A percentile compares a stretch with the other conserved stretches of the same genome.
Evolutionary conservation across 2,797 vertebrate genomes (phyloP).

Genomic region (Sebastes paucispinis): DNA sequence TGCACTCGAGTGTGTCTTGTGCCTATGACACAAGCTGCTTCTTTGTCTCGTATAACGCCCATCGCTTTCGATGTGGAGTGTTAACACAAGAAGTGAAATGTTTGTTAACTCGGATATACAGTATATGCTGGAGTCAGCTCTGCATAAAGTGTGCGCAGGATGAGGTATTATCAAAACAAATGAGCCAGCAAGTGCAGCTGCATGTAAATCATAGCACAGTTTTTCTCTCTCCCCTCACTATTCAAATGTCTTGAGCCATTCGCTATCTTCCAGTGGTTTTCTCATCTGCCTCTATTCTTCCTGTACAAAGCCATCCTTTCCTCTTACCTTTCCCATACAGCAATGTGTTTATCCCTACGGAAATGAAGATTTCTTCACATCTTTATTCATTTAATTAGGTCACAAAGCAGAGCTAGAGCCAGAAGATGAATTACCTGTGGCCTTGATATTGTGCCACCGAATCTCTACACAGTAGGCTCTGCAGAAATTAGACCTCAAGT

Average conservation of each 20-base stretch:
- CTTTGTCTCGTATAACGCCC: slow-evolving; percentile 49
- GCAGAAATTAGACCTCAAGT: slow-evolving; percentile 64
- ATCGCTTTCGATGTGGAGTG: slow-evolving; percentile 46
- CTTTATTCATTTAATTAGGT: slow-evolving; percentile 83
- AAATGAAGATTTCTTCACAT: slow-evolving; percentile 74
- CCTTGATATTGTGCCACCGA: slow-evolving; percentile 69
- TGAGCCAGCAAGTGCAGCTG: slow-evolving; percentile 71
- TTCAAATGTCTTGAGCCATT: slow-evolving; percentile 67
- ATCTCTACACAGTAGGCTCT: slow-evolving; percentile 58
- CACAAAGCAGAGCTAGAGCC: slow-evolving; percentile 65
- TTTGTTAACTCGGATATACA: slow-evolving; percentile 67
- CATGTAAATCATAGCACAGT: slow-evolving; percentile 63
- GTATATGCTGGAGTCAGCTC: slow-evolving; percentile 57
- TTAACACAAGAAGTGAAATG: slow-evolving; percentile 61
- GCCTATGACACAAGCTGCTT: slow-evolving; percentile 59
- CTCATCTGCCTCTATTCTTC: slow-evolving; percentile 61
- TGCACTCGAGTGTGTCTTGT: slow-evolving; percentile 38
- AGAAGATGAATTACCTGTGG: slow-evolving; percentile 80
- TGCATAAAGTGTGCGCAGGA: slow-evolving; percentile 54
- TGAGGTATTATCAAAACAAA: slow-evolving; percentile 77
- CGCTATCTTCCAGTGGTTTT: slow-evolving; percentile 53
- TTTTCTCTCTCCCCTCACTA: slow-evolving; percentile 26
- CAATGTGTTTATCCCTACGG: slow-evolving; percentile 67
- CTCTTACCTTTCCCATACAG: slow-evolving; percentile 65
- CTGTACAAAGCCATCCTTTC: slow-evolving; percentile 65